A percentile compares a stretch with the other conserved stretches of the same genome.
phyloP scores from a whole-genome alignment of 2,888 invertebrate species.

The Platyscelio sp. region DNA sequence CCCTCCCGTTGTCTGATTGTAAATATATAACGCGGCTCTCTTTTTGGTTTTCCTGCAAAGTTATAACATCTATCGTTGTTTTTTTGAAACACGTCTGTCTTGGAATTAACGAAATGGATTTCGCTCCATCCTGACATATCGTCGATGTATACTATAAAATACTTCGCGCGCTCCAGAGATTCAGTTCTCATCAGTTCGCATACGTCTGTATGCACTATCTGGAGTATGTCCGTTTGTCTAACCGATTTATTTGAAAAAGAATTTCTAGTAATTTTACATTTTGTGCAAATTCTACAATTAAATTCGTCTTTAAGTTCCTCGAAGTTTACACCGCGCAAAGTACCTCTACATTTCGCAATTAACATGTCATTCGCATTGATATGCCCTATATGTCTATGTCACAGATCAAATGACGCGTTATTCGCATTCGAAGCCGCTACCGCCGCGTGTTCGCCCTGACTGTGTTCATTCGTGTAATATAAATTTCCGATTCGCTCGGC shows the following conservation, averaged over 20 bases:
- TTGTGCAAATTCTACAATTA: constrained; percentile 43
- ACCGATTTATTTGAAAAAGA: background rate
- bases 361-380: constrained; percentile 20
- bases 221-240: background rate
- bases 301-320: background rate
- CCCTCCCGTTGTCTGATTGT: background rate
- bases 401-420: background rate
- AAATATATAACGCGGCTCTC: background rate
- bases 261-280: background rate
- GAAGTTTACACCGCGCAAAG: background rate
- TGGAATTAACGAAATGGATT: background rate
- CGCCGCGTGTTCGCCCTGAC: background rate
- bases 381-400: constrained; percentile 15
- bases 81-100: background rate
- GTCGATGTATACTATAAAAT: background rate
- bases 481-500: background rate
- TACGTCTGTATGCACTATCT: background rate
- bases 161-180: background rate
- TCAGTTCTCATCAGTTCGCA: background rate
- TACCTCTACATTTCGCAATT: background rate
- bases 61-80: background rate
- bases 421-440: background rate
- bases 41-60: background rate
- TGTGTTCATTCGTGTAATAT: background rate
- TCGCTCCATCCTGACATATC: constrained; percentile 45